Evolutionary conservation across 2,797 vertebrate genomes (phyloP), one percentile per base, ranked within the genome.

Genomic region (Alexandromys oeconomus): DNA sequence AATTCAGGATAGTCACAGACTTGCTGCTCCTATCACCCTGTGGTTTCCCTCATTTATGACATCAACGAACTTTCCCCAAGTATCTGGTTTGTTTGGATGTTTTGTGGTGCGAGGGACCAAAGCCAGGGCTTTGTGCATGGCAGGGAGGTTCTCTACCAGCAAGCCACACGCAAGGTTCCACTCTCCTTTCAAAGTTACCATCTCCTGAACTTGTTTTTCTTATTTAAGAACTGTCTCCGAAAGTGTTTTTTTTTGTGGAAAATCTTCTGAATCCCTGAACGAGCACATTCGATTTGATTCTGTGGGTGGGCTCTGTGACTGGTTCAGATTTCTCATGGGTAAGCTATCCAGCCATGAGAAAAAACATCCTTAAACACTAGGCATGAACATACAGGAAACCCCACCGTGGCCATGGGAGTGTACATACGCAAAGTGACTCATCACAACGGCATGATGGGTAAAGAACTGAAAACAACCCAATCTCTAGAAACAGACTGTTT

Each of bases 401-500:
- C 81, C 92, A 89, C 34, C 77, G 81, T 88, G 57, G 48, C 43
- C 48, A 92, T 54, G 94, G 46, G 67, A 15, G 27, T 10, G 27
- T 15, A 27, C 31, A 21, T 21, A 80, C 10, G 1, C 34, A 23
- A 78, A 27, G 25, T 78, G 29, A 78, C 23, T 88, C 21, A 78
- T n/a, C 40, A 74, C 37, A 91, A 59, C 4, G 79, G 11, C 85
- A 34, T 14, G 43, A 71, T 31, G 89, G 27, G 10, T 59, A 92
- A 97, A 74, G 40, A 90, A 87, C 0, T 31, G 34, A 57, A 63
- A 67, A 71, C n/a, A 61, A 77, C 10, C 37, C 87, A 69, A 85
- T 69, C 31, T 76, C 61, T 34, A 67, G 93, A 94, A 46, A 77
- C 57, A 51, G 81, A 85, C 61, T 37, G 43, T 93, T 96, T 96